Evolutionary conservation across 2,113 vertebrate genomes (phyloP).

Genomic region (Zosterops lateralis): DNA sequence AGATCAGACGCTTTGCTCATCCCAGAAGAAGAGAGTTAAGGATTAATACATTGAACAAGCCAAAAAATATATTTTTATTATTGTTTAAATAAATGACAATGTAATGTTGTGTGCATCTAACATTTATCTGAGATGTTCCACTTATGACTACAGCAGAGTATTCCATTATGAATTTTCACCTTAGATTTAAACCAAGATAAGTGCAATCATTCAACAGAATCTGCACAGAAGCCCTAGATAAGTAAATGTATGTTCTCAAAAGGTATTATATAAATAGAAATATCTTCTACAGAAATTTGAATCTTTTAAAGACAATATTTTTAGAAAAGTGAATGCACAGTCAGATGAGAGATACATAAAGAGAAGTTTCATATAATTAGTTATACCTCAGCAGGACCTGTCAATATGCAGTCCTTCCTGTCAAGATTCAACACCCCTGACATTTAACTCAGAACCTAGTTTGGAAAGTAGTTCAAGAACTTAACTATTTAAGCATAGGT

Average conservation of each 20-base stretch:
- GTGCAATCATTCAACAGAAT: not conserved
- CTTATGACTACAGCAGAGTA: not conserved
- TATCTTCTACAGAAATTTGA: not conserved
- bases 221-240: not conserved
- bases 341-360: not conserved
- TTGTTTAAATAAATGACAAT: not conserved
- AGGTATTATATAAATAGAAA: not conserved
- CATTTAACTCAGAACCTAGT: not conserved
- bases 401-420: not conserved
- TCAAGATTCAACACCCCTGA: not conserved
- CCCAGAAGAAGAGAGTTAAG: not conserved
- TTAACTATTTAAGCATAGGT: not conserved
- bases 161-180: not conserved
- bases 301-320: not conserved
- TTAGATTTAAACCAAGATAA: not conserved
- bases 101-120: not conserved
- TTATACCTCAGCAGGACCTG: not conserved
- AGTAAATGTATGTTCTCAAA: not conserved
- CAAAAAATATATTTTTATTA: not conserved
- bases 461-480: not conserved
- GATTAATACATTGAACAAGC: not conserved
- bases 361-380: not conserved
- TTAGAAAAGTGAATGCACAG: not conserved
- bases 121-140: not conserved
- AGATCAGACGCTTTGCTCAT: not conserved